Evolutionary conservation across 2,113 vertebrate species (phyloP).

Genomic region (Pituophis catenifer): DNA sequence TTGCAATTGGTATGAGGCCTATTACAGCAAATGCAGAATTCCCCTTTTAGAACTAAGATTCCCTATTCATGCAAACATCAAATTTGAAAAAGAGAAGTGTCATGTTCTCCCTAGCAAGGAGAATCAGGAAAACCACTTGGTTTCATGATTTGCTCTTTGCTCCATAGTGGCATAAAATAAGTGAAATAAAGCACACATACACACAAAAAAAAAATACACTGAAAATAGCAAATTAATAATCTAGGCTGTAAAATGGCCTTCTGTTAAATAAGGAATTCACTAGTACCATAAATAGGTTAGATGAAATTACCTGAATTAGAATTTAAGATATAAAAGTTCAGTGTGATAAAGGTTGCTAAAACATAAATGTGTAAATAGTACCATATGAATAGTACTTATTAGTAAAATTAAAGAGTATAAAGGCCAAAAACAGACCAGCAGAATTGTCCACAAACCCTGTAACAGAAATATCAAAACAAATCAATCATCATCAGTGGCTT

Average conservation of each 20-base stretch:
- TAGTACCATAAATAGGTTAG: not conserved
- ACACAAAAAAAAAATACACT: not conserved
- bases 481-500: conserved; percentile 33
- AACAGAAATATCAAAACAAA: conserved; percentile 37
- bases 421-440: conserved; percentile 53
- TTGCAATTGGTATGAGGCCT: not conserved
- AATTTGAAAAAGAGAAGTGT: too few species aligned
- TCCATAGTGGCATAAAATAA: not conserved
- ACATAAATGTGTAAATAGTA: not conserved
- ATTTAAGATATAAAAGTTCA: not conserved
- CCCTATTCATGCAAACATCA: too few species aligned
- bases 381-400: not conserved
- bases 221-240: not conserved
- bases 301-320: not conserved
- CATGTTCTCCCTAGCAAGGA: not conserved
- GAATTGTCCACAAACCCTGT: conserved; percentile 48
- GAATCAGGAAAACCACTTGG: not conserved
- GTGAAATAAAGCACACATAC: not conserved
- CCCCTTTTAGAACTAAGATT: too few species aligned
- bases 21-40: not conserved
- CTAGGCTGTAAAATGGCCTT: not conserved
- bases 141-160: not conserved
- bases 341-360: not conserved
- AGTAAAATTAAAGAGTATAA: not conserved
- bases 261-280: not conserved